These are phyloP conservation scores for Matsumurasca onukii DNA, from an alignment of 1,140 invertebrate genomes.

Conservation along the genomic window DNA sequence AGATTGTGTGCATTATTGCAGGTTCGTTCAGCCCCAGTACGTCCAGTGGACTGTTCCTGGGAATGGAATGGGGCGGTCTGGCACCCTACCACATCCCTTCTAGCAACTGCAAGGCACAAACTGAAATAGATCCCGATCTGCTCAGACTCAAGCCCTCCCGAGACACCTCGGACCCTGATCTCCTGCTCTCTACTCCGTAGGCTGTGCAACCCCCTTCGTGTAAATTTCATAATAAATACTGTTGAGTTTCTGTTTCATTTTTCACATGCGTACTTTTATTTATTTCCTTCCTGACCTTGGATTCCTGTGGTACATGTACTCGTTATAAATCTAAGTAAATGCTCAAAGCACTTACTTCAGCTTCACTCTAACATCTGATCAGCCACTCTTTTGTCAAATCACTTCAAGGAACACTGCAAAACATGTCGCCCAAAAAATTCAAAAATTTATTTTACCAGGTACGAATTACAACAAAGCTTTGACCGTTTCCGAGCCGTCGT, in stretches of 20 bases:
- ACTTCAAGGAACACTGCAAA: too few species aligned
- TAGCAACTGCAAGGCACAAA: conserved; percentile 29
- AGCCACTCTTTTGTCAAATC: too few species aligned
- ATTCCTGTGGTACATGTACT: too few species aligned
- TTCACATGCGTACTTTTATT: too few species aligned
- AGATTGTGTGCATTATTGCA: conserved; percentile 11
- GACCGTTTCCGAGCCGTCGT: too few species aligned
- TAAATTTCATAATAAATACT: background rate
- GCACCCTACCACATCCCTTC: conserved; percentile 22
- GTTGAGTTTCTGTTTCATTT: conserved; percentile 1
- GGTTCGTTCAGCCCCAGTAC: conserved; percentile 34
- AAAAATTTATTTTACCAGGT: too few species aligned
- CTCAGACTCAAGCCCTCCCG: conserved; percentile 35
- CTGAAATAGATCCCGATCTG: conserved; percentile 38
- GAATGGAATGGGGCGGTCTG: conserved; percentile 36
- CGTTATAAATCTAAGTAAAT: too few species aligned
- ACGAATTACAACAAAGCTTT: too few species aligned
- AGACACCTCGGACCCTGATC: background rate
- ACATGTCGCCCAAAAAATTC: too few species aligned
- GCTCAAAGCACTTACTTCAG: too few species aligned
- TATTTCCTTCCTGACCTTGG: too few species aligned
- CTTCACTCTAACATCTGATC: too few species aligned
- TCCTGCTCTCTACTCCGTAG: background rate
- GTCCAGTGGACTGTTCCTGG: conserved; percentile 34
- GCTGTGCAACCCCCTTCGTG: background rate